These are phyloP conservation scores for Drosophila anomalata DNA, from an alignment of 2,888 invertebrate species.

Conservation along the genomic window DNA sequence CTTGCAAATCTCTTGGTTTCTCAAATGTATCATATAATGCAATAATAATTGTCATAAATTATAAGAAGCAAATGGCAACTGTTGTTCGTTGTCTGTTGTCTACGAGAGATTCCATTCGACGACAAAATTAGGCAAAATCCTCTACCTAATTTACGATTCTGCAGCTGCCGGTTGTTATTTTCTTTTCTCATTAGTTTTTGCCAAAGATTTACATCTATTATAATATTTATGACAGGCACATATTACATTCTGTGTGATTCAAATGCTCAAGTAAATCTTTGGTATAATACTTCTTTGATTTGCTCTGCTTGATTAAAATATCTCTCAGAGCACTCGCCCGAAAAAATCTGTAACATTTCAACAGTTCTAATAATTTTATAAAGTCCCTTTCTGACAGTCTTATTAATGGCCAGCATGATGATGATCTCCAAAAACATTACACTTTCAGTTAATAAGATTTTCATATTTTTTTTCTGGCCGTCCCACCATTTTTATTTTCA, in stretches of 20 bases:
- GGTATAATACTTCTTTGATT: background rate
- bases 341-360: background rate
- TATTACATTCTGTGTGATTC: background rate
- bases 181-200: background rate
- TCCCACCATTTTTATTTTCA: background rate
- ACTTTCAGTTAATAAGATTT: constrained; percentile 53
- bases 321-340: background rate
- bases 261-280: background rate
- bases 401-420: constrained; percentile 27
- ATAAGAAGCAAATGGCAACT: constrained; percentile 47
- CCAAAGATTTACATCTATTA: background rate
- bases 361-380: constrained; percentile 4
- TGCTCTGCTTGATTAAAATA: background rate
- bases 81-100: constrained; percentile 14
- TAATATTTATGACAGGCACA: constrained; percentile 2
- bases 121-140: constrained; percentile 5
- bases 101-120: background rate
- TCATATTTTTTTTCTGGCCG: constrained; percentile 13
- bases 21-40: constrained; percentile 19
- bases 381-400: background rate
- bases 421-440: constrained; percentile 27
- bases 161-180: constrained; percentile 18
- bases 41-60: constrained; percentile 72
- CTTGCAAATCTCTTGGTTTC: constrained; percentile 16
- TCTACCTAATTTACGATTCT: constrained; percentile 19